Conservation (phyloP, 1,140 invertebrate species). For the Pseudoatta argentina region DNA sequence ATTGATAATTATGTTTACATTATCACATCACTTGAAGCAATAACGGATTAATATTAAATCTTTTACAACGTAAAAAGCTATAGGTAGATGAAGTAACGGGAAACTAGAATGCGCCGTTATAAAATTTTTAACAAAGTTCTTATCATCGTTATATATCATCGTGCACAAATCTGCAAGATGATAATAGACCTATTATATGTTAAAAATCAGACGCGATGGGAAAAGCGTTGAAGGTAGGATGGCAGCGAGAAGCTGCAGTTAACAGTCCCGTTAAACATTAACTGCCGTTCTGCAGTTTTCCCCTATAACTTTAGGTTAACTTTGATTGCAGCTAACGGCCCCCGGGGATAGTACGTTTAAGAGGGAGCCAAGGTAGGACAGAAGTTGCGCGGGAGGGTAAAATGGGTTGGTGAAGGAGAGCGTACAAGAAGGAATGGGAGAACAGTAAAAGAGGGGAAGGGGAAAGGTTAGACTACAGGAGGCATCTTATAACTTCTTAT, state of each 20-base stretch:
- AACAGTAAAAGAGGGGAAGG: constrained; percentile 17
- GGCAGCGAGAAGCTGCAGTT: constrained; percentile 80
- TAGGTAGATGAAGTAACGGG: background rate
- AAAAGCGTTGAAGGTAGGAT: constrained; percentile 8
- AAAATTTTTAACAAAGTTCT: background rate
- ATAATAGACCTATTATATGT: constrained; percentile 13
- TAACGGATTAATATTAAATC: background rate
- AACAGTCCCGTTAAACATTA: constrained; percentile 86
- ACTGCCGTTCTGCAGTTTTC: constrained; percentile 84
- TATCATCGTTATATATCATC: constrained; percentile 7
- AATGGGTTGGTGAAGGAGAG: constrained; percentile 76
- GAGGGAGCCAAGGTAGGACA: constrained; percentile 66
- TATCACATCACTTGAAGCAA: background rate
- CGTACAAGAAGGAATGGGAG: constrained; percentile 44
- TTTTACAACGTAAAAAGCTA: background rate
- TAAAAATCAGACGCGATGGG: constrained; percentile 59
- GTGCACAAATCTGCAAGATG: background rate
- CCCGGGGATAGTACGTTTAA: constrained; percentile 82
- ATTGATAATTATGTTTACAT: background rate
- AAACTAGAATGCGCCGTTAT: background rate
- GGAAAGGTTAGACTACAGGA: constrained; percentile 69
- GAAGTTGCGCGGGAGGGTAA: constrained; percentile 68
- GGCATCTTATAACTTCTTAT: constrained; percentile 84
- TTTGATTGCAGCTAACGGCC: constrained; percentile 86
- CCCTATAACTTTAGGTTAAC: constrained; percentile 84